phyloP scores from a whole-genome alignment of 2,888 invertebrate genomes.

The Pammene aurita region DNA sequence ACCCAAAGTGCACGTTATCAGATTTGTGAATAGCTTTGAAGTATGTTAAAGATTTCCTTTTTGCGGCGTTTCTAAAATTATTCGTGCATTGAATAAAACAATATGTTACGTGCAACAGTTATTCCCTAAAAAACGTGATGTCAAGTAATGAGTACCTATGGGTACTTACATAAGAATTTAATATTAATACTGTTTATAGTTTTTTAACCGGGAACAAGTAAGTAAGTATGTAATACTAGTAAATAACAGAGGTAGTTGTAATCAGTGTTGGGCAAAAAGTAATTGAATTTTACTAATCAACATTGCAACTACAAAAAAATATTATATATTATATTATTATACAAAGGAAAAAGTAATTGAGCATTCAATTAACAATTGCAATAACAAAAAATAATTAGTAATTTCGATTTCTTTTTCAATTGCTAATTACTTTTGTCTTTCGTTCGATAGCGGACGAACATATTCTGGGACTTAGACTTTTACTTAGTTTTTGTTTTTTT shows the following conservation, averaged over 20 bases:
- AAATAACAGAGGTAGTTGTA: background rate
- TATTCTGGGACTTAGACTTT: no score
- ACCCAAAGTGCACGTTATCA: slow-evolving; percentile 29
- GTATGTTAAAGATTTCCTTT: slow-evolving; percentile 15
- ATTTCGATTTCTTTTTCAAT: no score
- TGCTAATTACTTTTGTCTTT: no score
- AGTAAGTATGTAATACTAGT: background rate
- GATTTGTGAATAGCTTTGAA: slow-evolving; percentile 17
- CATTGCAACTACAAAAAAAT: no score
- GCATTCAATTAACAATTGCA: no score
- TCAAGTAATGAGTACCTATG: background rate
- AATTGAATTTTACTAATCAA: no score
- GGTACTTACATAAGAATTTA: slow-evolving; percentile 10
- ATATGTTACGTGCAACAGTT: slow-evolving; percentile 5
- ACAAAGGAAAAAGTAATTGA: no score
- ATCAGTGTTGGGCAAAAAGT: no score
- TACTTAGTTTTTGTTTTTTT: no score
- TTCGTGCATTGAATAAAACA: slow-evolving; percentile 25
- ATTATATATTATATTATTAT: no score
- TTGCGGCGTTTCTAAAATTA: slow-evolving; percentile 17
- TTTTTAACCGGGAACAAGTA: background rate
- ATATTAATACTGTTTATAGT: background rate
- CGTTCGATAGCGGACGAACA: no score
- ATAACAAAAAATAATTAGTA: no score
- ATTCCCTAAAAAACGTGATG: slow-evolving; percentile 4